A percentile compares a stretch with the other conserved stretches of the same genome.
Conservation (phyloP, 2,113 vertebrate species). For the Hypomesus transpacificus region DNA sequence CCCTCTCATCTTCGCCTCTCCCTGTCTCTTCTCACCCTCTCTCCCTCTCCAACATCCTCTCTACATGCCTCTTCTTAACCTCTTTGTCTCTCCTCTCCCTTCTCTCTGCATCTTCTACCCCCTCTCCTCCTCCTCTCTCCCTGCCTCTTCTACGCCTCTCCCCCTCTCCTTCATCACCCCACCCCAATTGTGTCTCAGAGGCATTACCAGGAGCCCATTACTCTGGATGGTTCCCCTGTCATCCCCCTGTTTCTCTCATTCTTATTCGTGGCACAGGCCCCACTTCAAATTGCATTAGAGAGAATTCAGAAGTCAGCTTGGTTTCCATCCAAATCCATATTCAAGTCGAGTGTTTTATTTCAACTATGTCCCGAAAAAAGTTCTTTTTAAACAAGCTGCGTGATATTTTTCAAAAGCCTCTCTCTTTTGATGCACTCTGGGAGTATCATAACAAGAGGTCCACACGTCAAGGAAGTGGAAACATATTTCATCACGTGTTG, state of each 20-base stretch:
- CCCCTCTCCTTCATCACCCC: background rate
- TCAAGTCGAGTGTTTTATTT: conserved; percentile 16
- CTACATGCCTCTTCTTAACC: background rate
- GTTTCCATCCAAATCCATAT: conserved; percentile 26
- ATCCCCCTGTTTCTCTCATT: conserved; percentile 17
- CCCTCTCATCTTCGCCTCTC: background rate
- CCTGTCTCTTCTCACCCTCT: conserved; percentile 11
- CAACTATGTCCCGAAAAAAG: conserved; percentile 8
- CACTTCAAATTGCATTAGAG: conserved; percentile 26
- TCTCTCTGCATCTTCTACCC: background rate
- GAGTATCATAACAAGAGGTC: conserved; percentile 21
- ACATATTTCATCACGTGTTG: conserved; percentile 38
- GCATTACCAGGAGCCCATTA: conserved; percentile 21
- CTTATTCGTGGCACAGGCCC: conserved; percentile 17
- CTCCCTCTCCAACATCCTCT: too few relatives aligned
- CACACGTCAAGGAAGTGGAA: conserved; percentile 3
- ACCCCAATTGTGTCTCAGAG: background rate
- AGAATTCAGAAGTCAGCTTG: conserved; percentile 27
- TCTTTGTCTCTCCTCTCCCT: background rate
- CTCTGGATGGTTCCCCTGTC: conserved; percentile 24
- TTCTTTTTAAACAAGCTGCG: background rate
- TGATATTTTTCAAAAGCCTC: conserved; percentile 11
- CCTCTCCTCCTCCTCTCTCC: background rate
- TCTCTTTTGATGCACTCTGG: conserved; percentile 10
- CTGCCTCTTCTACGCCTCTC: background rate